Conservation (phyloP, 2,888 invertebrate species). For the Strigamia transsilvanica region DNA sequence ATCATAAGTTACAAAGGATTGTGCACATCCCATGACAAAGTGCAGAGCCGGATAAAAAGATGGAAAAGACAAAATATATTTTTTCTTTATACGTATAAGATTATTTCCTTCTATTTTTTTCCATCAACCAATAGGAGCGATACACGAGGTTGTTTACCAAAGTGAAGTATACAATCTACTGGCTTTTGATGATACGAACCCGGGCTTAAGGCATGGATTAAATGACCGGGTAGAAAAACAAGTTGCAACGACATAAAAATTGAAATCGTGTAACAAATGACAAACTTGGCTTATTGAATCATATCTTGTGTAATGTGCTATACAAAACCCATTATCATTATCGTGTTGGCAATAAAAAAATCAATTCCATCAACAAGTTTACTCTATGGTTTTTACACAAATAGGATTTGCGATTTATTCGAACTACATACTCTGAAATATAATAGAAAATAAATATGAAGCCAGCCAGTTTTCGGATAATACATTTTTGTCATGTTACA, state of each 20-base stretch:
- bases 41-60: slow-evolving; percentile 14
- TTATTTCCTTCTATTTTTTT: slow-evolving; percentile 8
- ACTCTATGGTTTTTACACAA: background rate
- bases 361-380: slow-evolving; percentile 22
- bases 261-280: slow-evolving; percentile 30
- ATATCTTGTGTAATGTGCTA: slow-evolving; percentile 5
- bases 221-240: background rate
- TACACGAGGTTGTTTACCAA: slow-evolving; percentile 46
- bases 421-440: background rate
- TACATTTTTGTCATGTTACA: background rate
- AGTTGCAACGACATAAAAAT: slow-evolving; percentile 28
- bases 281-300: slow-evolving; percentile 36
- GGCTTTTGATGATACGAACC: slow-evolving; percentile 35
- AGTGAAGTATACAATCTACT: slow-evolving; percentile 40
- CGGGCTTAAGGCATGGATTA: slow-evolving; percentile 28
- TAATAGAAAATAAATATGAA: too few relatives aligned
- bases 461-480: background rate
- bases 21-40: slow-evolving; percentile 48
- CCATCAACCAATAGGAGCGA: slow-evolving; percentile 27
- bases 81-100: slow-evolving; percentile 19
- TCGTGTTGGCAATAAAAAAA: slow-evolving; percentile 20
- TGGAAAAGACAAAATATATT: background rate
- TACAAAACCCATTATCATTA: slow-evolving; percentile 19
- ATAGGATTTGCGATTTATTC: too few relatives aligned
- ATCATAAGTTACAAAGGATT: slow-evolving; percentile 49